Evolutionary conservation across 2,797 vertebrate genomes (phyloP), one percentile per base, ranked within the genome.

Genomic region (Alouatta caraya): DNA sequence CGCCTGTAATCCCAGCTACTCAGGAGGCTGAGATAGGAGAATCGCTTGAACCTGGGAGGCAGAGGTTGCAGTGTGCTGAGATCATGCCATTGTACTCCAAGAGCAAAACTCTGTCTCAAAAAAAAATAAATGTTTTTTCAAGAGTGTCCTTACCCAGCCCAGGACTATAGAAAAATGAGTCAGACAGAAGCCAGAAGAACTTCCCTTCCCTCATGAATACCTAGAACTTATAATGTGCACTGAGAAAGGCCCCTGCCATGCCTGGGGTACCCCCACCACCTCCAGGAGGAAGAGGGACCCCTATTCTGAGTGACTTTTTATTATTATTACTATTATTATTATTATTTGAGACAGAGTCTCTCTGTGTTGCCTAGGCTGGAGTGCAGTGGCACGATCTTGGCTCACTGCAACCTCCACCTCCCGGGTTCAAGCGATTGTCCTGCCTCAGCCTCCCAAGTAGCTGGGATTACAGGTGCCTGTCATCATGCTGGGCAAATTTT

Each of bases 41-140:
- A 64, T 64, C 7, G 1, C 30, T 64, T 64, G 61, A 64, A 33
- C 61, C 33, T 7, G 1, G 30, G 61, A 33, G 30, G 61, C 15
- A 15, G 61, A 33, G 14, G 61, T 64, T 64, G 61, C 30, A 30
- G 15, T 64, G 61, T 33, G 61, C 30, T 4, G 7, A 8, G 61
- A 64, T 33, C 30, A 64, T 8, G 14, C 6, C 30, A 64, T 64
- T 17, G 1, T 7, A 64, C 30, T 64, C 61, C 61, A 33, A 64
- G 61, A 64, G 6, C 1, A 0, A 64, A 64, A 64, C 30, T 17
- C 30, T 1, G 6, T 64, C 30, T 17, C 3, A 5, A 28, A 12
- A 5, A 26, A 33, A 30, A 30, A 61, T 6, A 33, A 33, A 64
- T 24, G 8, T 19, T 5, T 73, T 73, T 30, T 72, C 39, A 70